Evolutionary conservation across 2,888 invertebrate genomes (phyloP), one percentile per base, ranked within the genome.

Genomic region (Lymantria monacha): DNA sequence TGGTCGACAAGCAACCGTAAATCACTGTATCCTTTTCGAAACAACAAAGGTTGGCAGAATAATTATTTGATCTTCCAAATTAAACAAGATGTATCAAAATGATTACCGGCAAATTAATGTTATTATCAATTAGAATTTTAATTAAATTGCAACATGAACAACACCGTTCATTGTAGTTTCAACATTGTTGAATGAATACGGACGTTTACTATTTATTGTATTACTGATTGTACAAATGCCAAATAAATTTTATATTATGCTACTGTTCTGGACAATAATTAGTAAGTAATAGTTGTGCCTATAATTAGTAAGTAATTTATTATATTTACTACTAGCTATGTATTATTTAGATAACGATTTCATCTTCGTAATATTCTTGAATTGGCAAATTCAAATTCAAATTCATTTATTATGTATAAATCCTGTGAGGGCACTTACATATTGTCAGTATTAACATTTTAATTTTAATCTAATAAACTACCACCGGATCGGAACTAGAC

Each of bases 111-210:
- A 42, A 42, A 46, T 50, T 30, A 7, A 14, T 44, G 60, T 9
- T 44, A 22, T 11, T 9, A 31, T 30, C 44, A 42, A n/a, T 10
- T 44, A 40, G 48, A 42, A 22, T 43, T 9, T 54, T 48, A 42
- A 40, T 51, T 46, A 36, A 33, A 13, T 47, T 48, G 42, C 33
- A 10, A 33, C 9, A 33, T 33, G 33, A 10, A 1, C 7, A 5
- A 33, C 9, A 8, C 33, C 9, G 7, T 10, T 10, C 1, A 33
- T 10, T 10, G 33, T 33, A 33, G 1, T 33, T 33, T 9, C 33
- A 33, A 8, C 9, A 33, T 10, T 22, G 22, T 33, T 5, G 33
- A 33, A 8, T 33, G 10, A 8, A 9, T 8, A 33, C 9, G 7
- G 5, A 10, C 33, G 33, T 7, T 22, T 22, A 22, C 2, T 22